phyloP scores from a whole-genome alignment of 2,797 vertebrate genomes.

The Pipistrellus nathusii region DNA sequence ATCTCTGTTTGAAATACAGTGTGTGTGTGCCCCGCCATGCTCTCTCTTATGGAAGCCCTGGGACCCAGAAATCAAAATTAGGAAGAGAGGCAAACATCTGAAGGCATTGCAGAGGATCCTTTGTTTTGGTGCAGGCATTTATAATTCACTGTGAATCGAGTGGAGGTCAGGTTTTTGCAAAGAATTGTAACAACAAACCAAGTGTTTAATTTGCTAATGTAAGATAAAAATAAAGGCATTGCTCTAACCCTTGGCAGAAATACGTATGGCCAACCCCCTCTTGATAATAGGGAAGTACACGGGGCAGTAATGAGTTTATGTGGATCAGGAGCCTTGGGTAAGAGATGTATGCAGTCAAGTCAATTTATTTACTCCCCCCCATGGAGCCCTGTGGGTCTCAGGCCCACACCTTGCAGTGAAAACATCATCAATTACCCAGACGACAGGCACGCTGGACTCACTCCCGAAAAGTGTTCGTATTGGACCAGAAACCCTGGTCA shows the following conservation, averaged over 20 bases:
- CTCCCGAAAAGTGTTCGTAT: conserved; percentile 92
- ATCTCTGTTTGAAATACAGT: conserved; percentile 79
- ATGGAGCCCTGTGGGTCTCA: conserved; percentile 87
- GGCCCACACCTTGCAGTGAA: conserved; percentile 95
- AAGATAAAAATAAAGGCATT: conserved; percentile 66
- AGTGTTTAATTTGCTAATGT: conserved; percentile 61
- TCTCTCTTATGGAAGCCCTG: conserved; percentile 65
- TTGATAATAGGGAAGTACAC: conserved; percentile 81
- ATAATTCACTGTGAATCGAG: conserved; percentile 68
- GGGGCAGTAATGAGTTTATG: conserved; percentile 90
- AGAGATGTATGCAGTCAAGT: conserved; percentile 92
- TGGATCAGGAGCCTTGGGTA: conserved; percentile 89
- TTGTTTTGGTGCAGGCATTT: conserved; percentile 75
- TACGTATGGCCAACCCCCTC: conserved; percentile 20
- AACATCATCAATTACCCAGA: conserved; percentile 96
- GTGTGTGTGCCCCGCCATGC: background rate
- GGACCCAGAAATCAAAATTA: conserved; percentile 71
- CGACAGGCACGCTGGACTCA: conserved; percentile 92
- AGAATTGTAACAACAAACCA: conserved; percentile 57
- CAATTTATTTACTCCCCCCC: conserved; percentile 89
- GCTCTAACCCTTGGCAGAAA: conserved; percentile 56
- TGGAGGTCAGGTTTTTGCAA: conserved; percentile 52
- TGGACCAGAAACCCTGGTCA: conserved; percentile 87
- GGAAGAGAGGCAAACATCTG: background rate
- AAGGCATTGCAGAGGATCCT: background rate